Percentiles rank a stretch among this genome's conserved stretches.
phyloP scores from a whole-genome alignment of 2,797 vertebrate genomes.

The Diplodus puntazzo region DNA sequence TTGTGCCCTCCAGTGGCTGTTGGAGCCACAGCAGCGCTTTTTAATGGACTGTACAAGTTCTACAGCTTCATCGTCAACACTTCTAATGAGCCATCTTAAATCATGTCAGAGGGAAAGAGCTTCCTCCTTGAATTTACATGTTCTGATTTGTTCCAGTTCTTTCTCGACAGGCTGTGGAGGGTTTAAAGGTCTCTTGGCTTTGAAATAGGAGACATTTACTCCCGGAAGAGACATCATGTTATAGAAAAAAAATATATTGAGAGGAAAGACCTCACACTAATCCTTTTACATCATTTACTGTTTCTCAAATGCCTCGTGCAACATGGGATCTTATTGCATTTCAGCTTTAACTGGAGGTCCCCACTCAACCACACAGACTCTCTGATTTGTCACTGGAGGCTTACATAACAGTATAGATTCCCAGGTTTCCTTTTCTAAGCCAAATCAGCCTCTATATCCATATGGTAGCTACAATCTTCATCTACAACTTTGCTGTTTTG shows the following conservation, averaged over 20 bases:
- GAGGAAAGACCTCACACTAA: constrained; percentile 8
- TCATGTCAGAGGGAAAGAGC: not conserved
- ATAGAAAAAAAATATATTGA: constrained; percentile 1
- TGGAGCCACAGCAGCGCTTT: constrained; percentile 7
- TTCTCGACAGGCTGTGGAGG: not conserved
- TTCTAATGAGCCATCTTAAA: constrained; percentile 27
- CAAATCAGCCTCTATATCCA: not conserved
- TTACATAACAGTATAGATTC: not conserved
- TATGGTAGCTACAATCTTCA: not conserved
- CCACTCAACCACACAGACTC: not conserved
- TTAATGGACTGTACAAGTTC: not conserved
- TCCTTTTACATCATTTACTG: constrained; percentile 25
- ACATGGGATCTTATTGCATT: constrained; percentile 7
- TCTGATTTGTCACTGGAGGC: not conserved
- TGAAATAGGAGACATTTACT: constrained; percentile 12
- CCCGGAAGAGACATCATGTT: not conserved
- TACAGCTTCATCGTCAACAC: constrained; percentile 8
- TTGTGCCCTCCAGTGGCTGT: constrained; percentile 29
- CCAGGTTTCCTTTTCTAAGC: constrained; percentile 9
- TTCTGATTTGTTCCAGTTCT: not conserved
- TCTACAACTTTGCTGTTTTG: not conserved
- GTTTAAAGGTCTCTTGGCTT: constrained; percentile 16
- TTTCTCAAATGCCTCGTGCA: constrained; percentile 18
- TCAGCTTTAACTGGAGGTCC: constrained; percentile 9
- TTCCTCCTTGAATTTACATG: constrained; percentile 4